Percentiles rank a stretch among this genome's conserved stretches.
phyloP scores from a whole-genome alignment of 2,888 invertebrate species.

The Drosophila aldrichi region DNA sequence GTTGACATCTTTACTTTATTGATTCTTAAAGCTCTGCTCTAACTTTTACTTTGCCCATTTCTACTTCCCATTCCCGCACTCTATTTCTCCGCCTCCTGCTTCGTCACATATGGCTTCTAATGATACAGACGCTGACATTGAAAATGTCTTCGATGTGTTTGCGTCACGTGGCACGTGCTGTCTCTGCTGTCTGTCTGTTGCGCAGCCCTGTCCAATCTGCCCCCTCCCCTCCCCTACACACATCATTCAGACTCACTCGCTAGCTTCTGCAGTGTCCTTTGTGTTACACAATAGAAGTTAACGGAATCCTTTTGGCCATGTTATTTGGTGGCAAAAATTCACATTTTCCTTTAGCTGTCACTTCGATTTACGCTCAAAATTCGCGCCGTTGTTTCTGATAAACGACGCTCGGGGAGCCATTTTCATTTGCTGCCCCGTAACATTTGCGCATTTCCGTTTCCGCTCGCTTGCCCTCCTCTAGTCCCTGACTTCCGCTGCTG shows the following conservation, averaged over 20 bases:
- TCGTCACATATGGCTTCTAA: constrained; percentile 44
- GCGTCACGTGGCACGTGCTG: constrained; percentile 47
- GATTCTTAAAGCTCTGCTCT: neutral
- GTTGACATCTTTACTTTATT: neutral
- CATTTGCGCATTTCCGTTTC: constrained; percentile 79
- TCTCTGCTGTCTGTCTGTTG: constrained; percentile 1
- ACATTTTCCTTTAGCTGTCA: constrained; percentile 24
- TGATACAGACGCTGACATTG: constrained; percentile 44
- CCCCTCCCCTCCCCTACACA: no score
- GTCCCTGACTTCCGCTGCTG: constrained; percentile 46
- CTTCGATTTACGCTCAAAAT: constrained; percentile 43
- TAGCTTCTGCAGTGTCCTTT: neutral
- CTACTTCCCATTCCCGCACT: no score
- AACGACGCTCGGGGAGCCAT: constrained; percentile 70
- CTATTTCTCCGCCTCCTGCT: constrained; percentile 1
- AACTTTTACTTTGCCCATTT: neutral
- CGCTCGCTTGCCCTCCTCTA: constrained; percentile 38
- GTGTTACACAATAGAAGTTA: constrained; percentile 16
- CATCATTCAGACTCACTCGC: neutral
- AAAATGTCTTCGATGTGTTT: constrained; percentile 58
- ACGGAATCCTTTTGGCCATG: constrained; percentile 31
- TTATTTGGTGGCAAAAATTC: constrained; percentile 14
- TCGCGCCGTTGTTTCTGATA: constrained; percentile 46
- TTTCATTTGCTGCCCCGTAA: constrained; percentile 66
- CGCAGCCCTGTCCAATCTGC: no score